These are phyloP conservation scores for Carassius carassius DNA, from an alignment of 2,113 vertebrate genomes.

Conservation along the genomic window DNA sequence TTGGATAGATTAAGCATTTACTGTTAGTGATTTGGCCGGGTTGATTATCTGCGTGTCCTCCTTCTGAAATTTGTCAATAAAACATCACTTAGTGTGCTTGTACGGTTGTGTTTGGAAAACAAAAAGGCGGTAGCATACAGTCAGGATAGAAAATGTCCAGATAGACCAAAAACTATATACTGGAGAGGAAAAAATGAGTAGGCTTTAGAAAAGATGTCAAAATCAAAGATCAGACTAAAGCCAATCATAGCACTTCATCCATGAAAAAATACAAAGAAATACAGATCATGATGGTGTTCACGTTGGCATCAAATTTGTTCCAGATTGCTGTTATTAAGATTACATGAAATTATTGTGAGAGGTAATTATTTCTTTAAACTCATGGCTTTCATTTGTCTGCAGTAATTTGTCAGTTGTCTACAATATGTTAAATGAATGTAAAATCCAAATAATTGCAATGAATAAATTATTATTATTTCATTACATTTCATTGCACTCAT, in stretches of 20 bases:
- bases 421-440: conserved; percentile 42
- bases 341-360: neutral
- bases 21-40: too few species aligned
- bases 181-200: neutral
- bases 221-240: neutral
- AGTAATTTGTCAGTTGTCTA: conserved; percentile 27
- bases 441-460: neutral
- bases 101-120: neutral
- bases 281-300: neutral
- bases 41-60: too few species aligned
- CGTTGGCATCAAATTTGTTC: neutral
- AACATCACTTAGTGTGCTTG: neutral
- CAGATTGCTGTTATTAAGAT: conserved; percentile 13
- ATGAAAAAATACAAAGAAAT: neutral
- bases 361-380: neutral
- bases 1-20: too few species aligned
- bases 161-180: neutral
- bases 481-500: neutral
- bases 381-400: neutral
- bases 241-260: neutral
- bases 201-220: too few species aligned
- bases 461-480: conserved; percentile 36
- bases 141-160: neutral
- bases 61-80: too few species aligned
- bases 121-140: neutral